phyloP scores from a whole-genome alignment of 2,113 vertebrate genomes.

The Prionailurus viverrinus region DNA sequence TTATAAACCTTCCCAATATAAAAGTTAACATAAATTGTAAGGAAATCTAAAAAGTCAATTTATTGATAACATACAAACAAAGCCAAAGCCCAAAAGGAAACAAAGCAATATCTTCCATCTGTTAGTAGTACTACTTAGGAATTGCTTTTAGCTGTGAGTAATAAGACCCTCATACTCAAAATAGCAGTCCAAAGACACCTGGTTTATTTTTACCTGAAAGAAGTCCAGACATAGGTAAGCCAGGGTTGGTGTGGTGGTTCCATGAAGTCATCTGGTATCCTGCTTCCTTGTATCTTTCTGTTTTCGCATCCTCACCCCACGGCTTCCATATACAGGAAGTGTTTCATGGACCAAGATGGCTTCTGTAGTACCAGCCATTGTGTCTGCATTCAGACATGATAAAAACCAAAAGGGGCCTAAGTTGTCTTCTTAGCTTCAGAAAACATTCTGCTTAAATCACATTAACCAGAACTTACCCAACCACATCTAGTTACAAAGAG shows the following conservation, averaged over 20 bases:
- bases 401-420: background rate
- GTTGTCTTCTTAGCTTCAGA: background rate
- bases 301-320: background rate
- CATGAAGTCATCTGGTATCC: background rate
- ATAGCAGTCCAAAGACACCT: background rate
- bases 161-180: background rate
- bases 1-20: background rate
- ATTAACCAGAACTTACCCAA: background rate
- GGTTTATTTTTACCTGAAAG: conserved; percentile 11
- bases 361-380: background rate
- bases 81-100: background rate
- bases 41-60: background rate
- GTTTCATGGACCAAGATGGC: background rate
- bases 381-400: background rate
- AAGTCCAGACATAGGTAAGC: background rate
- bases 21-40: background rate
- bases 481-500: background rate
- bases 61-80: background rate
- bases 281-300: background rate
- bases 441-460: background rate
- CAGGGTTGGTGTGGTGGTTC: background rate
- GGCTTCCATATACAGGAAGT: background rate
- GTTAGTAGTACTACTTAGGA: background rate
- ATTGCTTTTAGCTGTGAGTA: background rate
- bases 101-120: background rate